These are phyloP conservation scores for Odontomachus brunneus DNA, from an alignment of 1,140 invertebrate species.

Conservation along the genomic window DNA sequence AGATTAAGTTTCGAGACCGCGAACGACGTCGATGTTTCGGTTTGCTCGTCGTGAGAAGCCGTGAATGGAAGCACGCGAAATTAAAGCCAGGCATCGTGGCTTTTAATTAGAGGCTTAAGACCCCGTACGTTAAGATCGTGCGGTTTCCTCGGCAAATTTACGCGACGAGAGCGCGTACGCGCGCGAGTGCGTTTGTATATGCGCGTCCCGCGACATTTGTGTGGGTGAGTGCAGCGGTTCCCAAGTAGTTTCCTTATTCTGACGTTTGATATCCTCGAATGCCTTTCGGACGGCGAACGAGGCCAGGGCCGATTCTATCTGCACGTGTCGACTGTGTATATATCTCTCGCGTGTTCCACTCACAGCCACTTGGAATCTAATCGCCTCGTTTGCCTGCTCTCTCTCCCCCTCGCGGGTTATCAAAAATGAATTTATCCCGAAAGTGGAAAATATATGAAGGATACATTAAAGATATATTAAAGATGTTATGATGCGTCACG, in stretches of 20 bases:
- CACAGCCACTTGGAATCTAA: neutral
- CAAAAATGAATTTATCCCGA: neutral
- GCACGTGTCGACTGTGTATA: neutral
- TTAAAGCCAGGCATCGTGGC: slow-evolving; percentile 66
- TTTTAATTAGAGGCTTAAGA: slow-evolving; percentile 75
- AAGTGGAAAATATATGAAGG: too few species aligned
- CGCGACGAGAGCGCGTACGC: neutral
- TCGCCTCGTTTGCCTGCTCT: neutral
- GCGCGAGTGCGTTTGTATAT: neutral
- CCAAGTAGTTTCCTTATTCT: slow-evolving; percentile 12
- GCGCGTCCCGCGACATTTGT: neutral
- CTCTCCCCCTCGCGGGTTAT: neutral
- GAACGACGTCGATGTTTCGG: slow-evolving; percentile 18
- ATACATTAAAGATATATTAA: too few species aligned
- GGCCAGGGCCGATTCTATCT: neutral
- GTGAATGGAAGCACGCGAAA: slow-evolving; percentile 63
- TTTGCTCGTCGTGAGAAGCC: slow-evolving; percentile 40
- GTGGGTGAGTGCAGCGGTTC: slow-evolving; percentile 17
- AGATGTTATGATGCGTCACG: too few species aligned
- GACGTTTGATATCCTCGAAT: neutral
- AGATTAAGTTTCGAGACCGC: slow-evolving; percentile 17
- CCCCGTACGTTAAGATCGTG: slow-evolving; percentile 62
- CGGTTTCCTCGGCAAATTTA: slow-evolving; percentile 65
- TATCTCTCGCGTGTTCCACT: neutral
- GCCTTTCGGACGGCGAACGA: neutral